Base-by-base conservation (phyloP, 1,140 invertebrate species). In the Brachionus rubens region DNA sequence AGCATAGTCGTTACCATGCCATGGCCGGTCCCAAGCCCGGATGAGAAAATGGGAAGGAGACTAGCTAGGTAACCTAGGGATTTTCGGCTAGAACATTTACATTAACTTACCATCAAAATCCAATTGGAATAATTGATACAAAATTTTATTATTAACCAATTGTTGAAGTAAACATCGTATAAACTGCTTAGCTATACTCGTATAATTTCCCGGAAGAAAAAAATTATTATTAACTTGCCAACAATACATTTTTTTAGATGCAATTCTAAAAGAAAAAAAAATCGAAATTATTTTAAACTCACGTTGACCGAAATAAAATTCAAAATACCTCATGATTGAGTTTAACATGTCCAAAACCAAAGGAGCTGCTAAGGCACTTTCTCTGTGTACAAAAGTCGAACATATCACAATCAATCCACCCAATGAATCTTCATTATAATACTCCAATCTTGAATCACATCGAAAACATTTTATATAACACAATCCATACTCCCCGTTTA, bases 351-450 rank as follows among this genome's bases (percentile, higher is more conserved):
- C 91, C 2, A 95, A 93, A 67, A 99, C 84, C 70, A 96, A 86
- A 0, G 93, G 91, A 1, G 96, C 95, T 19, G 96, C 94, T 80
- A 98, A 80, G 6, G 90, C 89, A 6, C 96, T 94, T 82, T 98
- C 94, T 47, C 95, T 87, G 83, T 98, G 94, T 77, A 99, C 92
- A 83, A 95, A 98, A 0, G 96, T 98, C 54, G 98, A 84, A 72
- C 92, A 91, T 28, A 97, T 92, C 50, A 76, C n/a, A 77, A 99
- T 92, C 81, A 94, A 93, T 26, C 98, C 86, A 0, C 93, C 94
- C 41, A 99, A 87, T 82, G 98, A 96, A 83, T 99, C 95, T 83
- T 99, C 95, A 78, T 91, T 93, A 83, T 98, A 99, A 81, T 94
- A 90, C 86, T 99, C 95, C 78, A 91, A 90, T 82, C 68, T 88